phyloP scores from a whole-genome alignment of 2,888 invertebrate species.

The Eristalis arbustorum region DNA sequence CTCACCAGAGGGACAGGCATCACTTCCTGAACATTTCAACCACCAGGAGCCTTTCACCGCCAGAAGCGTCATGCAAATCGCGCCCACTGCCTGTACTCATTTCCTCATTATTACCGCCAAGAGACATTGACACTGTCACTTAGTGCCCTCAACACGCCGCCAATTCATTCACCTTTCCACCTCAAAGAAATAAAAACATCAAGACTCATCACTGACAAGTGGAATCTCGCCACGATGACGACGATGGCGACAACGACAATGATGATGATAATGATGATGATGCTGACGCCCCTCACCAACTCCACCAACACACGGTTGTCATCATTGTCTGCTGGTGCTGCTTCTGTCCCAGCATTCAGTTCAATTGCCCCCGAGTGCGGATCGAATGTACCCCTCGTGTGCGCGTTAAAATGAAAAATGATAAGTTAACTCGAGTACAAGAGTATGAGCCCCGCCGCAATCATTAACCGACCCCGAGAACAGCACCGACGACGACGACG shows the following conservation, averaged over 20 bases:
- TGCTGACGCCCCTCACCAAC: constrained; percentile 17
- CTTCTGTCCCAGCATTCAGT: constrained; percentile 24
- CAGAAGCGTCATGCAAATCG: too few relatives aligned
- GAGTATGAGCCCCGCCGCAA: constrained; percentile 37
- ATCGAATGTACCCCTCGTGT: not conserved
- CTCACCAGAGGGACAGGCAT: not conserved
- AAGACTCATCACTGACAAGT: constrained; percentile 18
- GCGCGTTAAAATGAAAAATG: constrained; percentile 68
- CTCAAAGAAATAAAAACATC: constrained; percentile 11
- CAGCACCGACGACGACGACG: not conserved
- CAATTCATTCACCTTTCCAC: constrained; percentile 52
- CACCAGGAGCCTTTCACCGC: too few relatives aligned
- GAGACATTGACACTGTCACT: constrained; percentile 41
- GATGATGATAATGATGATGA: not conserved
- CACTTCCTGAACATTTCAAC: not conserved
- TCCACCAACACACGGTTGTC: not conserved
- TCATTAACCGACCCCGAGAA: constrained; percentile 40
- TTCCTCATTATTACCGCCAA: constrained; percentile 30
- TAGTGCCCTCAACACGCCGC: constrained; percentile 20
- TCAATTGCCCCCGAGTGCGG: constrained; percentile 19
- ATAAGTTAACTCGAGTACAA: constrained; percentile 52
- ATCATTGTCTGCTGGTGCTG: not conserved
- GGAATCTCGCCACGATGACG: not conserved
- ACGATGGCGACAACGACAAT: not conserved
- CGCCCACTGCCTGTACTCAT: not conserved